These are phyloP conservation scores for Mesochorus sp. DNA, from an alignment of 2,888 invertebrate species.

Conservation along the genomic window DNA sequence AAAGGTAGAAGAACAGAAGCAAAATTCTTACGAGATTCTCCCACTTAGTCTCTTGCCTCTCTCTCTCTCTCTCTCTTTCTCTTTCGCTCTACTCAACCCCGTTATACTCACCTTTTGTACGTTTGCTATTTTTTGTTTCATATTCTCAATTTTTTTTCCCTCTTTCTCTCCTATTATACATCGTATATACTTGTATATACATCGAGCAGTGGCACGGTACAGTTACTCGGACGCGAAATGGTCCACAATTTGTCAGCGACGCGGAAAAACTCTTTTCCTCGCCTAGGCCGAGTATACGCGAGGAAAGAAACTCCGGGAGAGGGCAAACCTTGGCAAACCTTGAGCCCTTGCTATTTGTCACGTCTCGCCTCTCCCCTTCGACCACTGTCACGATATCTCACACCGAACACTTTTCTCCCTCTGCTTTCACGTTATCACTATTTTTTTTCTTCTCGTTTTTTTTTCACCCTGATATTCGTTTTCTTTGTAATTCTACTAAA, in stretches of 20 bases:
- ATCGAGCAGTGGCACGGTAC: background rate
- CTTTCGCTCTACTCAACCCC: background rate
- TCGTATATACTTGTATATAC: too few species aligned
- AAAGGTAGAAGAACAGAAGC: background rate
- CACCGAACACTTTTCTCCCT: background rate
- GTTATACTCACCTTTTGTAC: constrained; percentile 3
- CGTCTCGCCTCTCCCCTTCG: constrained; percentile 20
- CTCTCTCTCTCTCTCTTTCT: background rate
- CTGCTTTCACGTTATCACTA: constrained; percentile 5
- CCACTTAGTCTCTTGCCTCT: background rate
- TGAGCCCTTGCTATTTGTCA: constrained; percentile 45
- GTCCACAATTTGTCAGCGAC: constrained; percentile 39
- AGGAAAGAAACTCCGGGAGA: background rate
- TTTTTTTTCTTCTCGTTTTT: background rate
- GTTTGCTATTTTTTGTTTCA: background rate
- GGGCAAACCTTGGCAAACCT: background rate
- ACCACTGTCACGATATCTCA: constrained; percentile 36
- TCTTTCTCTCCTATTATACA: background rate
- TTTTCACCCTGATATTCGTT: background rate
- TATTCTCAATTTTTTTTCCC: background rate
- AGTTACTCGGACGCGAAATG: constrained; percentile 9
- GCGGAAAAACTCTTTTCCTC: constrained; percentile 20
- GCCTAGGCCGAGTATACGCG: background rate
- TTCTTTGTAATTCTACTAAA: background rate
- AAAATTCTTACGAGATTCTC: constrained; percentile 12